Evolutionary conservation across 2,797 vertebrate genomes (phyloP), one percentile per base, ranked within the genome.

Genomic region (Pipistrellus kuhlii): DNA sequence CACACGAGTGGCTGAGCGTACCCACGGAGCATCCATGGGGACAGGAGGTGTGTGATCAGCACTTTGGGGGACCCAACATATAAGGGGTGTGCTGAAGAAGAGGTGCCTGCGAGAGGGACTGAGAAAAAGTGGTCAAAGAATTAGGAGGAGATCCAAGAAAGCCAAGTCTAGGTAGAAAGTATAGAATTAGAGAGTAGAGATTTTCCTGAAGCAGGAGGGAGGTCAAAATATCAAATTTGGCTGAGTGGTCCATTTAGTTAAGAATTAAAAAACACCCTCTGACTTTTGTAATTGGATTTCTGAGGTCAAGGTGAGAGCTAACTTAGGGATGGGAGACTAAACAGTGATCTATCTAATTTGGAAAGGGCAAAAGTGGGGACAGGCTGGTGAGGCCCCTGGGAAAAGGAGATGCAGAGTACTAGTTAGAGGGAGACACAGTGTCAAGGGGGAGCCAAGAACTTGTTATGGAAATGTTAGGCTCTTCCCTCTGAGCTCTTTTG

Each of bases 401-500:
- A 66, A 94, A 87, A 87, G 55, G 55, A 85, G 64, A 41, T 14
- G 30, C 14, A 30, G 32, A 93, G 84, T 32, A 27, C 18, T 76
- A 85, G 69, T 82, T 90, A 94, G 83, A 81, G 80, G 75, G 90
- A 92, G 93, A 92, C 88, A 71, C 66, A 68, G 71, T 57, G 69
- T 85, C 57, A 80, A 86, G 53, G 23, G 68, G 81, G 30, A 92
- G 35, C 81, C 53, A 23, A 90, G 82, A 91, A 30, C 68, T 51
- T 7, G 23, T n/a, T 66, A 51, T 85, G 73, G 69, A 64, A 93
- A 80, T 32, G 18, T 51, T 23, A 66, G 84, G 87, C 80, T 59
- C 82, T 93, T 85, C 59, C 55, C 64, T 94, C 41, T 53, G 30
- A 81, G 85, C 81, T 91, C 48, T 90, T 92, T 96, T 90, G 59